Evolutionary conservation across 2,797 vertebrate genomes (phyloP).

Genomic region (Paratrypauchen microcephalus): DNA sequence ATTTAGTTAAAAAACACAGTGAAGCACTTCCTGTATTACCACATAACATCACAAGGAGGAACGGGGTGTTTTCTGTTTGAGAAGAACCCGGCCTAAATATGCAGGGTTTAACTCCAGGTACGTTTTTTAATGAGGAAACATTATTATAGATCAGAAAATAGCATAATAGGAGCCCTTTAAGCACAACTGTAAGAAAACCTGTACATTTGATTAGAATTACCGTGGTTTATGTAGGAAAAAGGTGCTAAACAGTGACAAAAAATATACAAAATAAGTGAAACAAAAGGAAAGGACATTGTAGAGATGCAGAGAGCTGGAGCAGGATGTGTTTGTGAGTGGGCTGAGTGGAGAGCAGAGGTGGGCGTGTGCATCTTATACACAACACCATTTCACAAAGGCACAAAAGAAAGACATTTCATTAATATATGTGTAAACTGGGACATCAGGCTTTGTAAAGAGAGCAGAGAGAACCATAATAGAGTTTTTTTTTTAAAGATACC

Average conservation of each 20-base stretch:
- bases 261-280: conserved; percentile 25
- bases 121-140: no score
- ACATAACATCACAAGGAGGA: no score
- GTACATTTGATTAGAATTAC: no score
- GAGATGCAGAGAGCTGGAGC: conserved; percentile 44
- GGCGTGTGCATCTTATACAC: conserved; percentile 38
- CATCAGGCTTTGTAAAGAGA: conserved; percentile 8
- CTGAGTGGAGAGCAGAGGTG: conserved; percentile 49
- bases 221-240: conserved; percentile 15
- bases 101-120: no score
- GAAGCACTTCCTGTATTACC: no score
- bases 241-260: conserved; percentile 12
- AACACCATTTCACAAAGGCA: conserved; percentile 24
- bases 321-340: conserved; percentile 63
- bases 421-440: conserved; percentile 37
- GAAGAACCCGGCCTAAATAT: no score
- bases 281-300: conserved; percentile 21
- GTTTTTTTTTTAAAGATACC: no score
- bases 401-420: conserved; percentile 33
- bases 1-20: no score
- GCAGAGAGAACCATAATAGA: background rate
- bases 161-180: no score
- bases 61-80: no score
- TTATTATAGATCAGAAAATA: no score
- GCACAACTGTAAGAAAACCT: no score